Base-by-base conservation (phyloP, 1,140 invertebrate species). In the Brachionus koreanus region DNA sequence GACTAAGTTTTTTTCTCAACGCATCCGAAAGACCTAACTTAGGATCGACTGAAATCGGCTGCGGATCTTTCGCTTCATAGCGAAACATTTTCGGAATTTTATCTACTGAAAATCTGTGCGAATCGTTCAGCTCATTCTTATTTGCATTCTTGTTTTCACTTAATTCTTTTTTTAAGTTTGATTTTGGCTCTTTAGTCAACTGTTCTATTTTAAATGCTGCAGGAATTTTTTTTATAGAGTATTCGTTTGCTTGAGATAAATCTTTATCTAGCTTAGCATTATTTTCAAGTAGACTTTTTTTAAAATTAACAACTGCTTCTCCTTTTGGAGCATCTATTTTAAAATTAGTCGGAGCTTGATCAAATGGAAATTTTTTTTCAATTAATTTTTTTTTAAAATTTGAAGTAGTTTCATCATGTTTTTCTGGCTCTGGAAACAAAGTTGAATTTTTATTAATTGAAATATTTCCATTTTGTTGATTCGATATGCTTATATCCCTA, bases 31-130 rank as follows among this genome's bases (percentile, higher is more conserved):
- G 16, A 12, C 29, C 33, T 3, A 74, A 25, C 10, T 46, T 74
- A 5, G 67, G 9, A n/a, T 5, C n/a, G 16, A 12, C 10, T 42
- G 33, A 16, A 4, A 13, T 46, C 23, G 37, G 39, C 1, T 46
- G 7, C 23, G 42, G 23, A 35, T 72, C 67, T 72, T 72, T 72
- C 0, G 37, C 69, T 16, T 74, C 69, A 46, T 74, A 74, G 6
- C 69, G 37, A 46, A 74, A 74, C 69, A 74, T 74, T 74, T 46
- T 74, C 0, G 69, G 69, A 46, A 74, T 23, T 74, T 74, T 42
- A 74, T 46, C 16, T 46, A 74, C 5, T 13, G 69, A 46, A 46
- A 74, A 74, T 46, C 43, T 65, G n/a, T 65, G 29, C 63, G 63
- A 65, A 69, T 69, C 65, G 16, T 69, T 69, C 35, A 39, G 39